phyloP scores from a whole-genome alignment of 53 echinoderm and acorn worm species.

The Antedon mediterranea region DNA sequence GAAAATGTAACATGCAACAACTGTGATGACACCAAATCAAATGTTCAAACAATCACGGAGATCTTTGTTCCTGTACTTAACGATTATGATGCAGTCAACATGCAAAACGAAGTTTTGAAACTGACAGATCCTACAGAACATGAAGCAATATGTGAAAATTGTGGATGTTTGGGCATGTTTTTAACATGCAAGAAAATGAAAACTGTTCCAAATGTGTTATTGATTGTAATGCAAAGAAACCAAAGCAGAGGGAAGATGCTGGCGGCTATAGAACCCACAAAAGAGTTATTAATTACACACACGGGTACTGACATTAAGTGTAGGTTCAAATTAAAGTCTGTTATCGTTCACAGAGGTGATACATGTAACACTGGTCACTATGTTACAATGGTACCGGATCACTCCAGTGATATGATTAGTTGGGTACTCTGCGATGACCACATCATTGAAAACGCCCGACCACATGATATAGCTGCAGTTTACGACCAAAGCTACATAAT shows the following conservation, averaged over 20 bases:
- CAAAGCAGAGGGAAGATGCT: slow-evolving; percentile 9
- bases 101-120: no score
- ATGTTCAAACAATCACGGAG: no score
- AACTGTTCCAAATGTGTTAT: no score
- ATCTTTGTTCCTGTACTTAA: no score
- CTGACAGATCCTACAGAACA: no score
- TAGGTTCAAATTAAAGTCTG: slow-evolving; percentile 2
- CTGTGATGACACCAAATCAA: no score
- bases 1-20: no score
- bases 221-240: no score
- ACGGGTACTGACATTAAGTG: neutral
- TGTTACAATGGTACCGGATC: slow-evolving; percentile 4
- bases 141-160: no score
- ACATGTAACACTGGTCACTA: slow-evolving; percentile 11
- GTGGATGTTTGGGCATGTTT: no score
- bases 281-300: neutral
- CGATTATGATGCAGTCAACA: no score
- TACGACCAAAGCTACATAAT: slow-evolving; percentile 11
- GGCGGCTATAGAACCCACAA: neutral
- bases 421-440: slow-evolving; percentile 19
- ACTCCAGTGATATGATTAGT: neutral
- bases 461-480: slow-evolving; percentile 6
- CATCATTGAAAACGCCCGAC: slow-evolving; percentile 11
- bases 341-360: slow-evolving; percentile 10
- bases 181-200: no score